Conservation (phyloP, 1,140 invertebrate genomes). For the Drosophila sturtevanti region DNA sequence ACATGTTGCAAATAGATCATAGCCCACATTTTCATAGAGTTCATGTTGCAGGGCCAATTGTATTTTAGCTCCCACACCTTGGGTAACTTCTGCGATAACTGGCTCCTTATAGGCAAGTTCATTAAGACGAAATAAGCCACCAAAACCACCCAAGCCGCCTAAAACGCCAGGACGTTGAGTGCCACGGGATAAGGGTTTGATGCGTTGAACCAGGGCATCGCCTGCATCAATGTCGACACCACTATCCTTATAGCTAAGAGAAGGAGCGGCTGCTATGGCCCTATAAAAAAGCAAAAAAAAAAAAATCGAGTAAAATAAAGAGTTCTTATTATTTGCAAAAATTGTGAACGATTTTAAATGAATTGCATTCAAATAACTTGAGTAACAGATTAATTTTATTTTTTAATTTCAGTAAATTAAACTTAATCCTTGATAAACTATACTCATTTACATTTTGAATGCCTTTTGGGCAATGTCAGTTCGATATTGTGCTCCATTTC, state of each 20-base stretch:
- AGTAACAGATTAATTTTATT: too few relatives aligned
- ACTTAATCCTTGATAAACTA: neutral
- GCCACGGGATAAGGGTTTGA: slow-evolving; percentile 89
- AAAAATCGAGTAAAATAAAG: neutral
- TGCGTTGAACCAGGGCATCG: slow-evolving; percentile 91
- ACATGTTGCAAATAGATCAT: slow-evolving; percentile 98
- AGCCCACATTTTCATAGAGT: slow-evolving; percentile 93
- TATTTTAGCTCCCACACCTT: slow-evolving; percentile 97
- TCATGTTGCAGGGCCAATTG: slow-evolving; percentile 93
- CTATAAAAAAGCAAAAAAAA: slow-evolving; percentile 10
- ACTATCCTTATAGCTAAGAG: slow-evolving; percentile 94
- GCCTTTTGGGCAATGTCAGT: slow-evolving; percentile 95
- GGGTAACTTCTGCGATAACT: slow-evolving; percentile 93
- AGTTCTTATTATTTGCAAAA: neutral
- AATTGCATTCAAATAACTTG: neutral
- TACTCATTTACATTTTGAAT: slow-evolving; percentile 88
- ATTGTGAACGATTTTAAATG: neutral
- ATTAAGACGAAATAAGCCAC: slow-evolving; percentile 93
- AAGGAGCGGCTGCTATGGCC: slow-evolving; percentile 72
- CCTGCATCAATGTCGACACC: slow-evolving; percentile 97
- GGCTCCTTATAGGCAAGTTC: slow-evolving; percentile 88
- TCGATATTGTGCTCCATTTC: slow-evolving; percentile 88
- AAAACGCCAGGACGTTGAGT: slow-evolving; percentile 89
- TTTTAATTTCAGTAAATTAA: too few relatives aligned
- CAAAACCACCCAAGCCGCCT: slow-evolving; percentile 95